These are phyloP conservation scores for Malaclemys terrapin DNA, from an alignment of 2,113 vertebrate species.

Conservation along the genomic window DNA sequence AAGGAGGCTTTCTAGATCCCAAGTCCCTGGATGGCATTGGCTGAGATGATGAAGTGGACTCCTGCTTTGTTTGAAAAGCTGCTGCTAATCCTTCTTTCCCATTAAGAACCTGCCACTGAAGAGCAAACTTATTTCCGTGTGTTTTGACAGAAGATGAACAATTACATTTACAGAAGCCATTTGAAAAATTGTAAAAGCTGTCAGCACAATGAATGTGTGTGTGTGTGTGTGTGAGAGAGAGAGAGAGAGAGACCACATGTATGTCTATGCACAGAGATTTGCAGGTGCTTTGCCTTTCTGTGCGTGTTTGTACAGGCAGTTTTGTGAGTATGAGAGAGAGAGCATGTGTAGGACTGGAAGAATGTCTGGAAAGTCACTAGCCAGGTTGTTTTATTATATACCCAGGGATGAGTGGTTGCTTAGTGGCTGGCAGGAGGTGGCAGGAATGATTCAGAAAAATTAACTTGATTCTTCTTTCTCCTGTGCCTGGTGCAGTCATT, in stretches of 20 bases:
- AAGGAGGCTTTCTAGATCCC: neutral
- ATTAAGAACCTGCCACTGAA: conserved; percentile 58
- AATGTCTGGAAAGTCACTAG: neutral
- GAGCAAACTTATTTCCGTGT: conserved; percentile 61
- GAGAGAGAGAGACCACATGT: neutral
- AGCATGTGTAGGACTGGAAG: neutral
- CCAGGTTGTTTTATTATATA: accelerated
- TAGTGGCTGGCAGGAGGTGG: neutral
- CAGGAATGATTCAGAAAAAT: neutral
- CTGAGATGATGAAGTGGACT: conserved; percentile 34
- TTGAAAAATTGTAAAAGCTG: conserved; percentile 45
- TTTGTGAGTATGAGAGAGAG: neutral
- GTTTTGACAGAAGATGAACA: conserved; percentile 67
- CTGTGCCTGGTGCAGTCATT: neutral
- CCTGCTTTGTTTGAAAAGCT: conserved; percentile 36
- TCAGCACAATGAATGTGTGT: conserved; percentile 8
- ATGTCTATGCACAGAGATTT: neutral
- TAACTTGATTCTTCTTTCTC: neutral
- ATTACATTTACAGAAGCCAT: conserved; percentile 67
- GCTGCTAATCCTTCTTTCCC: conserved; percentile 48
- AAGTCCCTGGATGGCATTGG: neutral
- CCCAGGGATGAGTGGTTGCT: neutral
- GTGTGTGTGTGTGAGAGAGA: no score
- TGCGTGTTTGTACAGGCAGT: accelerated
- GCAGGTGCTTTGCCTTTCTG: neutral